Evolutionary conservation across 2,888 invertebrate genomes (phyloP).

Genomic region (Campoletis raptor): DNA sequence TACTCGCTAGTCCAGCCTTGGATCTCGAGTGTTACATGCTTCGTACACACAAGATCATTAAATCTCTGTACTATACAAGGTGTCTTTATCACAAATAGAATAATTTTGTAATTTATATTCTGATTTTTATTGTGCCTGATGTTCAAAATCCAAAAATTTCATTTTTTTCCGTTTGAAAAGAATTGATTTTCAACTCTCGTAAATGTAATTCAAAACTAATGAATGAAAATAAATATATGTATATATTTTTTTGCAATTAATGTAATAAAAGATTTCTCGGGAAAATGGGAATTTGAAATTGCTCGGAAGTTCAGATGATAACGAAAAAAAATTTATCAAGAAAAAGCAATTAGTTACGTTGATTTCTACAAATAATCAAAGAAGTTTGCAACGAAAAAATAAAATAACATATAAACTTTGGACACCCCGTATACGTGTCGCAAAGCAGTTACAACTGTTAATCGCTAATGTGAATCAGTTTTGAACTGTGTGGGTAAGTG

Average conservation of each 20-base stretch:
- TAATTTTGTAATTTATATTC: neutral
- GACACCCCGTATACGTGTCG: constrained; percentile 13
- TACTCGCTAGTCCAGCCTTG: constrained; percentile 69
- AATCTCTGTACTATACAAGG: constrained; percentile 18
- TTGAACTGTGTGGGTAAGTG: constrained; percentile 33
- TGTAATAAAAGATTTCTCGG: neutral
- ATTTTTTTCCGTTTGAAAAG: neutral
- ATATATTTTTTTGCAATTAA: neutral
- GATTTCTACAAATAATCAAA: neutral
- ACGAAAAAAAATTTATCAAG: neutral
- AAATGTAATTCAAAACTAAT: too few species aligned
- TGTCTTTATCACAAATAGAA: neutral
- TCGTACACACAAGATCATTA: constrained; percentile 22
- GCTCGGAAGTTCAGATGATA: neutral
- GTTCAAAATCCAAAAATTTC: neutral
- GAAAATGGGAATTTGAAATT: neutral
- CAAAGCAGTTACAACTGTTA: constrained; percentile 37
- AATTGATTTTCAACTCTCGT: neutral
- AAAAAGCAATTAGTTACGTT: neutral
- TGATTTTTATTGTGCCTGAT: neutral
- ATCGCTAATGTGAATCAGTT: constrained; percentile 29
- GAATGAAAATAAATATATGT: neutral
- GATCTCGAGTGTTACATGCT: constrained; percentile 60
- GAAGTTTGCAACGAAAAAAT: neutral
- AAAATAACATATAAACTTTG: neutral